These are phyloP conservation scores for Eilema caniola DNA, from an alignment of 2,888 invertebrate species.

Conservation along the genomic window DNA sequence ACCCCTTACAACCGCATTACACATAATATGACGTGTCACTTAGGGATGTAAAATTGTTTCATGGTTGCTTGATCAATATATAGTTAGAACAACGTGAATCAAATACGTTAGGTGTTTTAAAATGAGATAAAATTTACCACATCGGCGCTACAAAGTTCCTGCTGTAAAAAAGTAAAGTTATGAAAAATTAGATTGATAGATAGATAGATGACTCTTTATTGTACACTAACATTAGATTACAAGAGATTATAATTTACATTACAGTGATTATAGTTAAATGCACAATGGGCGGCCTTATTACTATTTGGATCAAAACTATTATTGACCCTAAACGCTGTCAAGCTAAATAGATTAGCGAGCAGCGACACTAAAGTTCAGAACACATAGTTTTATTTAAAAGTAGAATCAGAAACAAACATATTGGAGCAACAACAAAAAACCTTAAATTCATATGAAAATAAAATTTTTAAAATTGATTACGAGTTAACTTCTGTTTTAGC, in stretches of 20 bases:
- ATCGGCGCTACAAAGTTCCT: background rate
- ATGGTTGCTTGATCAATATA: constrained; percentile 26
- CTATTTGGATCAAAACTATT: background rate
- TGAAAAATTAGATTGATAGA: too few species aligned
- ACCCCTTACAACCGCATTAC: constrained; percentile 58
- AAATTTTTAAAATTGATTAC: background rate
- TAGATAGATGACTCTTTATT: too few species aligned
- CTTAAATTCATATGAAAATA: background rate
- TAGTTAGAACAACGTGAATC: constrained; percentile 4
- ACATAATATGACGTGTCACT: constrained; percentile 48
- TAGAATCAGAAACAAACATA: background rate
- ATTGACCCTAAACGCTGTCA: background rate
- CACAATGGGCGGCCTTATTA: too few species aligned
- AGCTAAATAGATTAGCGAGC: background rate
- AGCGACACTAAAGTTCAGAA: background rate
- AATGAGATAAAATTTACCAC: background rate
- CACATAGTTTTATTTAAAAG: background rate
- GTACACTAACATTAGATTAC: too few species aligned
- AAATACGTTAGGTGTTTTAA: background rate
- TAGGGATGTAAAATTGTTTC: constrained; percentile 56
- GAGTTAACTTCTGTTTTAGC: background rate
- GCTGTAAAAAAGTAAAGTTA: background rate
- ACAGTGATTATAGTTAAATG: too few species aligned
- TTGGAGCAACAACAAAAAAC: background rate
- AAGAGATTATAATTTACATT: too few species aligned